Evolutionary conservation across 2,888 invertebrate genomes (phyloP).

Genomic region (Tipula unca): DNA sequence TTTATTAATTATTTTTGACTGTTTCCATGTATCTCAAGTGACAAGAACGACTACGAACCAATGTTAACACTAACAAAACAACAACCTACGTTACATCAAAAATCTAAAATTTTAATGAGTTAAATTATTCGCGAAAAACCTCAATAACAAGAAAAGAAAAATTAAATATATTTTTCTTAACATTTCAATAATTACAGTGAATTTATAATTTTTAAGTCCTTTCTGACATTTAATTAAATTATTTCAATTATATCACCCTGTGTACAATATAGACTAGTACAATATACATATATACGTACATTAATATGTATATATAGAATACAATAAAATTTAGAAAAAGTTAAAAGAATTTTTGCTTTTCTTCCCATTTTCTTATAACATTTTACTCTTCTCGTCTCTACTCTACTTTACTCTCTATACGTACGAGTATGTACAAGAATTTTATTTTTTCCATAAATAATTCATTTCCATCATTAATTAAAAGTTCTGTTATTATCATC

Average conservation of each 20-base stretch:
- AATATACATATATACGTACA: neutral
- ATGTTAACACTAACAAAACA: neutral
- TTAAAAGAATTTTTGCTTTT: neutral
- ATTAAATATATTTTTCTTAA: neutral
- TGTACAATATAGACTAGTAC: neutral
- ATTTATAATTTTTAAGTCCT: neutral
- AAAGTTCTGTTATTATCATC: neutral
- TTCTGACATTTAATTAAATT: neutral
- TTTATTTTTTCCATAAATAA: neutral
- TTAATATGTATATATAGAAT: neutral
- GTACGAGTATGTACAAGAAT: neutral
- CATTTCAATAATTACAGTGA: neutral
- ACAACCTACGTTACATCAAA: neutral
- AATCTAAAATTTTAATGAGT: neutral
- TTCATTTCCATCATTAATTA: slow-evolving; percentile 2
- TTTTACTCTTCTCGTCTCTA: neutral
- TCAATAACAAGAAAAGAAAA: neutral
- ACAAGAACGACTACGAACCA: too few species aligned
- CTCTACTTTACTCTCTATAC: neutral
- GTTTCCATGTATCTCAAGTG: too few species aligned
- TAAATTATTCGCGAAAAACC: neutral
- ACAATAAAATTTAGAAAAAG: neutral
- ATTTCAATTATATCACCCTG: neutral
- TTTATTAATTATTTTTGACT: too few species aligned
- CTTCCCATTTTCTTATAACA: neutral